Percentiles rank a stretch among this genome's conserved stretches.
These are phyloP conservation scores for Fragum sueziense DNA, from an alignment of 2,888 invertebrate genomes.

Conservation along the genomic window DNA sequence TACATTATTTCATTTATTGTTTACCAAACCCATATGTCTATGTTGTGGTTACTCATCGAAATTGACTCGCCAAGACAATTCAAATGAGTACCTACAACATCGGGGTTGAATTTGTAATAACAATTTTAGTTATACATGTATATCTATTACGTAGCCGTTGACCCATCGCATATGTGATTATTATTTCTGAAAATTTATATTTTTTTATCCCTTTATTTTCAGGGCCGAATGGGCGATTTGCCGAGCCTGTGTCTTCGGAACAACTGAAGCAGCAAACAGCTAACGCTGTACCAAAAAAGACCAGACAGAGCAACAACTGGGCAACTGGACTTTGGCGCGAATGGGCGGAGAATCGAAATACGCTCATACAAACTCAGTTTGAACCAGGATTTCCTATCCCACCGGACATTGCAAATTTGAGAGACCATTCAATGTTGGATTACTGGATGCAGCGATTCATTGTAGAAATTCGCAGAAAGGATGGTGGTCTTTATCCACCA, in stretches of 20 bases:
- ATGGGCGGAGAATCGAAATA: constrained; percentile 27
- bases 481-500: constrained; percentile 22
- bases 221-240: constrained; percentile 17
- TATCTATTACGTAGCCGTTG: no score
- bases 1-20: no score
- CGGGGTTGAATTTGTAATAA: no score
- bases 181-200: no score
- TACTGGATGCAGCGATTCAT: constrained; percentile 25
- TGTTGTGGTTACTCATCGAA: no score
- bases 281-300: constrained; percentile 26
- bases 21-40: no score
- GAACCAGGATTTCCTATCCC: constrained; percentile 26
- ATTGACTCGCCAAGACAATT: no score
- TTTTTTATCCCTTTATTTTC: not conserved
- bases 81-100: no score
- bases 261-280: not conserved
- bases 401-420: not conserved
- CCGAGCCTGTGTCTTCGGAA: constrained; percentile 3
- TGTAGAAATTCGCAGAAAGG: constrained; percentile 23
- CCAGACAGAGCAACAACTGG: constrained; percentile 17
- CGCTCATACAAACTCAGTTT: not conserved
- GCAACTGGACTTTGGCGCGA: constrained; percentile 25
- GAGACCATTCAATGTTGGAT: constrained; percentile 12
- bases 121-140: no score
- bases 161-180: no score